Conservation (phyloP, 2,797 vertebrate species). For the Clamator glandarius region DNA sequence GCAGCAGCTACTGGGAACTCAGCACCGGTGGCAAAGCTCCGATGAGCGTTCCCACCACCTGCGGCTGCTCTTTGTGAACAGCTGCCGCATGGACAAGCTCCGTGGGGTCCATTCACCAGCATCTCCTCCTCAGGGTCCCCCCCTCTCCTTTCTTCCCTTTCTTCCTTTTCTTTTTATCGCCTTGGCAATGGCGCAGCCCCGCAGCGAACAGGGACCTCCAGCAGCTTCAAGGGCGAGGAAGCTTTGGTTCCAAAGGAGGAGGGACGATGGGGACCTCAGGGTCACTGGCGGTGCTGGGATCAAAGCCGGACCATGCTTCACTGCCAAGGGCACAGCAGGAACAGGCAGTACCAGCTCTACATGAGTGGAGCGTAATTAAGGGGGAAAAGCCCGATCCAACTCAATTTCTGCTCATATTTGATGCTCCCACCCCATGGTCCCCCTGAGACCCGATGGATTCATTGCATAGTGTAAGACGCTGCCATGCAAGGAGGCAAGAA, state of each 20-base stretch:
- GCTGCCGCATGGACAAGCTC: conserved; percentile 32
- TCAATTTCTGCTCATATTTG: fast-evolving
- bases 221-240: conserved; percentile 45
- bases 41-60: neutral
- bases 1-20: no score
- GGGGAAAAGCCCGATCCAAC: neutral
- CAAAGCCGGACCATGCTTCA: conserved; percentile 4
- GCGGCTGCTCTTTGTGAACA: conserved; percentile 16
- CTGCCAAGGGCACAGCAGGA: neutral
- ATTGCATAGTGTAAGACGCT: fast-evolving
- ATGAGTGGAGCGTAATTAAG: neutral
- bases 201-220: conserved; percentile 39
- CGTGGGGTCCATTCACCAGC: conserved; percentile 19
- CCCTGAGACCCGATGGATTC: neutral
- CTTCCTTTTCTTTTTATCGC: neutral
- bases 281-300: neutral
- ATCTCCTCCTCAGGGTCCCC: neutral
- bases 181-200: neutral
- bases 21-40: no score
- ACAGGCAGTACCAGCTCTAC: fast-evolving
- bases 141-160: neutral
- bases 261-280: neutral
- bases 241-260: neutral
- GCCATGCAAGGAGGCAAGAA: fast-evolving
- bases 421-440: fast-evolving